Conservation (phyloP, 2,113 vertebrate genomes). For the Ploceus nigricollis region DNA sequence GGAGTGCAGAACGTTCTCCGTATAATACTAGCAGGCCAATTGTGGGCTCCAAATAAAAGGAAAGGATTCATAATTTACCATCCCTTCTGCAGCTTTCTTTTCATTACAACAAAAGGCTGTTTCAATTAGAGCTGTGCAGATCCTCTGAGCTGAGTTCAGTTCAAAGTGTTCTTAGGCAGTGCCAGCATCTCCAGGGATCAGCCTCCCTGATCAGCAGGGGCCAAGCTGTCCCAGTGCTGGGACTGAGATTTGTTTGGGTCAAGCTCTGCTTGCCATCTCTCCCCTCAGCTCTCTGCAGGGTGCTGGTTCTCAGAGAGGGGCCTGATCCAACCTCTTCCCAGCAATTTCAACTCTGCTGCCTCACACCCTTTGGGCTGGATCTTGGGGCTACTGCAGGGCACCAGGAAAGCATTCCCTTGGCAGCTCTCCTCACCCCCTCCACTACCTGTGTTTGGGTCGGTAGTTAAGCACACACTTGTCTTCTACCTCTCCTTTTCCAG, state of each 20-base stretch:
- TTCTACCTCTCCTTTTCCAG: neutral
- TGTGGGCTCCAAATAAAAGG: conserved; percentile 23
- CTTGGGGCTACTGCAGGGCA: rapidly evolving
- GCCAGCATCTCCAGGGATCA: conserved; percentile 13
- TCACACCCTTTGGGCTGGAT: neutral
- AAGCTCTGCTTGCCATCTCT: neutral
- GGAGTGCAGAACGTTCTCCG: conserved; percentile 5
- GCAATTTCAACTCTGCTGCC: neutral
- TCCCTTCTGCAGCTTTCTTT: conserved; percentile 16
- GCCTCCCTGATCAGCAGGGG: neutral
- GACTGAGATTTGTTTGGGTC: neutral
- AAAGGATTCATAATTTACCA: conserved; percentile 20
- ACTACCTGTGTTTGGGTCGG: neutral
- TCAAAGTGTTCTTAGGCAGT: conserved; percentile 12
- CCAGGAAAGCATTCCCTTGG: neutral
- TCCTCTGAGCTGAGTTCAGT: neutral
- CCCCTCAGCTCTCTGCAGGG: neutral
- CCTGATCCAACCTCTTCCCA: neutral
- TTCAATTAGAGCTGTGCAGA: conserved; percentile 11
- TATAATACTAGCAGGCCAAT: neutral
- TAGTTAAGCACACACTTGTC: neutral
- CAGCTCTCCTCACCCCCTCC: neutral
- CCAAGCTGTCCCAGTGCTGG: neutral
- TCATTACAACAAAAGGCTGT: neutral
- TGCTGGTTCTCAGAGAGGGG: neutral